Conservation (phyloP, 2,797 vertebrate genomes). For the Clarias laeviceps region DNA sequence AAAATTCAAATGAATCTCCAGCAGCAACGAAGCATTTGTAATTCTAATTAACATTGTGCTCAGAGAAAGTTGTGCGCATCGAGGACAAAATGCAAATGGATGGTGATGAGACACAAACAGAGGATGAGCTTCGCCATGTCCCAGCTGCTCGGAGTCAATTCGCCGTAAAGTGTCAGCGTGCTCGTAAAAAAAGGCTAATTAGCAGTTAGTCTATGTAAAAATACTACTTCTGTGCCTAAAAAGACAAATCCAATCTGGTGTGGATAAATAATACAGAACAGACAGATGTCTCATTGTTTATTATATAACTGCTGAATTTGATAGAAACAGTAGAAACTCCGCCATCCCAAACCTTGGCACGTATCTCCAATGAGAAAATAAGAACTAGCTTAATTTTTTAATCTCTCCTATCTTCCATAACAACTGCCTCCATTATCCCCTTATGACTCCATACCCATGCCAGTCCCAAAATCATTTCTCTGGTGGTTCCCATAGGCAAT, state of each 20-base stretch:
- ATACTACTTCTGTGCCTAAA: background rate
- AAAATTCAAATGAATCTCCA: slow-evolving; percentile 56
- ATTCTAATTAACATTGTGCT: slow-evolving; percentile 52
- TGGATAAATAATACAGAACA: background rate
- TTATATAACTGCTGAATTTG: background rate
- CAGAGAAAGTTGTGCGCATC: slow-evolving; percentile 30
- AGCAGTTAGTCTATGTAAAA: background rate
- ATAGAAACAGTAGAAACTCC: too few species aligned
- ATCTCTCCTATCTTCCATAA: background rate
- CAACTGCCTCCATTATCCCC: background rate
- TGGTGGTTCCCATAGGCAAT: background rate
- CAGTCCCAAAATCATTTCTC: background rate
- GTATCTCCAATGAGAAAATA: background rate
- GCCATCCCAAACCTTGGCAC: background rate
- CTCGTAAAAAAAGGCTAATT: slow-evolving; percentile 1
- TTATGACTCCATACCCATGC: background rate
- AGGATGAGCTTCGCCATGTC: background rate
- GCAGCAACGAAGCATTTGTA: slow-evolving; percentile 53
- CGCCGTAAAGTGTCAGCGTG: background rate
- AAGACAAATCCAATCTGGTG: background rate
- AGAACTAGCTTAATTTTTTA: background rate
- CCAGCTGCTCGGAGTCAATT: slow-evolving; percentile 15
- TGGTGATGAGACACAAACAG: slow-evolving; percentile 3
- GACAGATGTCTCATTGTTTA: background rate
- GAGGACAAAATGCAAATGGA: slow-evolving; percentile 41